Percentiles rank a stretch among this genome's conserved stretches.
Evolutionary conservation across 30 jellyfish, hydroid and myxozoan species (phyloP).

Genomic region (Rhopilema esculentum): DNA sequence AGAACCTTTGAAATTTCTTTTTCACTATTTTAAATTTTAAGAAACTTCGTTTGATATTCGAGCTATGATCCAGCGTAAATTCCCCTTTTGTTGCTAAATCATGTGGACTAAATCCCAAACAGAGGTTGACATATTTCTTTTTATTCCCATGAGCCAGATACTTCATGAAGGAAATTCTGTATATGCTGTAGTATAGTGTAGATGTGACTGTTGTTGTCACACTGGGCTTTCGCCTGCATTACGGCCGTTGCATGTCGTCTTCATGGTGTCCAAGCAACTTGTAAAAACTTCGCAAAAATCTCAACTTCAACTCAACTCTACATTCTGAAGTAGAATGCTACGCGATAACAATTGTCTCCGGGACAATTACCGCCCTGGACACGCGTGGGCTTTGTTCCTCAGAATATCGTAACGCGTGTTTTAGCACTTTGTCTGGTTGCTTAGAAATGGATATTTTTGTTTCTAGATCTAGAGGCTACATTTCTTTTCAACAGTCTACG

Average conservation of each 20-base stretch:
- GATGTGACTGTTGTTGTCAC: too few relatives aligned
- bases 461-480: not conserved
- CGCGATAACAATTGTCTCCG: conserved; percentile 25
- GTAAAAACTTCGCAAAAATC: not conserved
- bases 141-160: too few relatives aligned
- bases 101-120: too few relatives aligned
- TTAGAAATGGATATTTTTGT: conserved; percentile 25
- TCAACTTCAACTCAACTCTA: not conserved
- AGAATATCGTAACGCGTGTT: conserved; percentile 53
- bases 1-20: too few relatives aligned
- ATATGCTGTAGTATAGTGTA: too few relatives aligned
- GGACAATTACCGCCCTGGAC: conserved; percentile 29
- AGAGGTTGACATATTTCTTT: too few relatives aligned
- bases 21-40: too few relatives aligned
- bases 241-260: not conserved
- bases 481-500: not conserved
- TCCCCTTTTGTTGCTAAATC: too few relatives aligned
- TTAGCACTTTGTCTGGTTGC: conserved; percentile 67
- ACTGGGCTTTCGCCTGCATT: not conserved
- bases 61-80: too few relatives aligned
- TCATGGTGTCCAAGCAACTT: conserved; percentile 27
- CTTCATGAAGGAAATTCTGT: too few relatives aligned
- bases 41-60: too few relatives aligned
- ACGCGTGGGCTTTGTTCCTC: conserved; percentile 57
- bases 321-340: not conserved